Evolutionary conservation across 2,113 vertebrate genomes (phyloP), one percentile per base, ranked within the genome.

Genomic region (Carlito syrichta): DNA sequence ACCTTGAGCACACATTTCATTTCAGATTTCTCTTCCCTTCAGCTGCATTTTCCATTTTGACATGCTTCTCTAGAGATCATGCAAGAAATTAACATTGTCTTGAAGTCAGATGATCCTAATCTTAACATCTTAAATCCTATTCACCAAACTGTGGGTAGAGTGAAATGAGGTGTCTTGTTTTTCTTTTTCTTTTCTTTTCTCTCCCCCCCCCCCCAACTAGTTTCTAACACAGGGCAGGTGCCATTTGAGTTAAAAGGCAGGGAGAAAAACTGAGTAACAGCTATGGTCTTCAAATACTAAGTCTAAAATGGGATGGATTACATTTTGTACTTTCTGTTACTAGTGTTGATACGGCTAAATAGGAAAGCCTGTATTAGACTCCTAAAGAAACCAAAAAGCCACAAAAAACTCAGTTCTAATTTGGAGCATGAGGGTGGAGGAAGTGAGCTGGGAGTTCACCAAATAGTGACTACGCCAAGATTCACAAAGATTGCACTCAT

Each of bases 31-130:
- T 63, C 87, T 84, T 85, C 40, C 60, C 20, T 23, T 40, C 89
- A 85, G 71, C 45, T 84, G n/a, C 14, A 58, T 69, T 79, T 85
- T 52, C 35, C 38, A 96, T 23, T 94, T 71, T 85, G 54, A 77
- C 23, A 78, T n/a, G 8, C 6, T 86, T 20, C 38, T 90, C 25
- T 68, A 68, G 32, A 91, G 6, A 62, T 63, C 2, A 87, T 71
- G 74, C 32, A 38, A 62, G 38, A 91, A 69, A 90, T 86, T 69
- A 52, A 54, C 69, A 54, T 45, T 91, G 40, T 63, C 54, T n/a
- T 32, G 13, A 91, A 63, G 8, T 83, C 60, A 83, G 77, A 83
- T 77, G 50, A 86, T 56, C 56, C 3, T 62, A 71, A 63, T 90
- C 58, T 93, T 86, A 87, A 76, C 25, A 82, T 74, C 40, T 62